Percentiles rank a stretch among this genome's conserved stretches.
phyloP scores from a whole-genome alignment of 2,113 vertebrate species.

The Salminus brasiliensis region DNA sequence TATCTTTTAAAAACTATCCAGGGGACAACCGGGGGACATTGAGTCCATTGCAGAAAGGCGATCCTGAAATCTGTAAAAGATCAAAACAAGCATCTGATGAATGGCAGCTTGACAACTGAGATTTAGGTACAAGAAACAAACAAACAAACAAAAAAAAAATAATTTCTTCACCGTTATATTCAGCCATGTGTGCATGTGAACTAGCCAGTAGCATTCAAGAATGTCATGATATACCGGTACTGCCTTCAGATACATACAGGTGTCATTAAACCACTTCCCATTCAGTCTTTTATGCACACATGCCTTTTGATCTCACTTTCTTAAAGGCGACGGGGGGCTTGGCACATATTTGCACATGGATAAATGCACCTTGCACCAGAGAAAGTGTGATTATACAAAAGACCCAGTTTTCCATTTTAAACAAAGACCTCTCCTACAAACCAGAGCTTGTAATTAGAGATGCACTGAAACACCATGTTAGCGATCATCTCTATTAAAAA shows the following conservation, averaged over 20 bases:
- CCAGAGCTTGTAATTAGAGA: constrained; percentile 61
- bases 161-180: neutral
- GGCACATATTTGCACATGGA: constrained; percentile 12
- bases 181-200: constrained; percentile 16
- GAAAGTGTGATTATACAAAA: constrained; percentile 22
- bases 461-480: constrained; percentile 69
- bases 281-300: neutral
- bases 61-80: neutral
- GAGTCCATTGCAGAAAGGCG: constrained; percentile 1
- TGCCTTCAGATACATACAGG: neutral
- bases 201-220: constrained; percentile 11
- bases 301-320: neutral
- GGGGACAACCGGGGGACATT: neutral
- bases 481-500: constrained; percentile 77
- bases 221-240: neutral
- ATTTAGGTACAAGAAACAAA: neutral
- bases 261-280: neutral
- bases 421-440: constrained; percentile 70
- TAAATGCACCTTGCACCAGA: neutral
- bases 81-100: constrained; percentile 14
- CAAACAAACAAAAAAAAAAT: neutral
- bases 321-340: constrained; percentile 35
- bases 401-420: constrained; percentile 55
- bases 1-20: neutral
- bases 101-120: neutral